Evolutionary conservation across 2,888 invertebrate species (phyloP), one percentile per base, ranked within the genome.

Genomic region (Idaea biselata): DNA sequence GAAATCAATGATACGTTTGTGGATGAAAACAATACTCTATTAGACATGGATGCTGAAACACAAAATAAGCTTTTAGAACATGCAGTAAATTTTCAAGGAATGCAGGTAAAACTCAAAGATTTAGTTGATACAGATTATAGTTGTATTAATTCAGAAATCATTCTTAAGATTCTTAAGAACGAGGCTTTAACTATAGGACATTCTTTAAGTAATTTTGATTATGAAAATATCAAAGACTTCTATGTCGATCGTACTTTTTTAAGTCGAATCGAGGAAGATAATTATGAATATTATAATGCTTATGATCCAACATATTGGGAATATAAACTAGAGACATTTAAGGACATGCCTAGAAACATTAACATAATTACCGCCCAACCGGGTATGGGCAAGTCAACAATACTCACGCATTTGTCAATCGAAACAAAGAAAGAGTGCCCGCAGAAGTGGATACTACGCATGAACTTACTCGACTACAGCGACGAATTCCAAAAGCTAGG

Each of bases 331-430:
- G 16, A 16, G 18, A 25, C 18, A 18, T 18, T 25, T 56, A 18
- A 56, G 4, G 56, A 56, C 18, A 16, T 55, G 55, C 11, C 55
- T 11, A 55, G 32, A 14, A 25, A 62, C 33, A 55, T 62, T 25
- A 16, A 58, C n/a, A 33, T 62, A 16, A 33, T 62, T 11, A 17
- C 58, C 32, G 62, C 58, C 7, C 54, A 55, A 53, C 70, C 73
- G 0, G 74, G 74, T 0, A 74, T 74, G 74, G 74, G 74, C 0
- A 74, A 74, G 54, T 71, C 74, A 18, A 73, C 66, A 18, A 25
- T 73, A 7, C 63, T 74, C 0, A 72, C 71, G 1, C 69, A 74
- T 18, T 58, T 74, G 16, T 67, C 73, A 6, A 16, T 69, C 7
- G 63, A 63, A 58, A 69, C 74, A 0, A 73, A 70, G 59, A 58